phyloP scores from a whole-genome alignment of 2,113 vertebrate species.

The Gallinago jamesoni region DNA sequence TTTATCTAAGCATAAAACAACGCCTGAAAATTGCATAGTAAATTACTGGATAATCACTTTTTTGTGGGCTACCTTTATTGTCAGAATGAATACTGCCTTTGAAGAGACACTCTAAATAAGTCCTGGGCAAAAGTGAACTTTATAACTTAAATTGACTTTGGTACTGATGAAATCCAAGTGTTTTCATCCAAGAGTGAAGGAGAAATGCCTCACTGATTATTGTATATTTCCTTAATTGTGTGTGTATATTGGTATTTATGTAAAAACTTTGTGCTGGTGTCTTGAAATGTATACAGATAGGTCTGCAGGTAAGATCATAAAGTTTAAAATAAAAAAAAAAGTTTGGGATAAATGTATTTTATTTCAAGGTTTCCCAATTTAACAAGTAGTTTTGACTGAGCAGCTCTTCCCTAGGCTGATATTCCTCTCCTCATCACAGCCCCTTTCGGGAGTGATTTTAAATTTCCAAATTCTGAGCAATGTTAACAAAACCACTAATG shows the following conservation, averaged over 20 bases:
- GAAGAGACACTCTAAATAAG: slow-evolving; percentile 17
- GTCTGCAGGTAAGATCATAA: background rate
- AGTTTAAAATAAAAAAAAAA: background rate
- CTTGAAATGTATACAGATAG: background rate
- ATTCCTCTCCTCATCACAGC: background rate
- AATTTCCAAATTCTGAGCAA: background rate
- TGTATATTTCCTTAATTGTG: background rate
- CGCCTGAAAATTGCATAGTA: slow-evolving; percentile 68
- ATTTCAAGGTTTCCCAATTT: background rate
- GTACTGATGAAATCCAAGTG: background rate
- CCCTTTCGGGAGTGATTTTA: background rate
- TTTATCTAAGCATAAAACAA: slow-evolving; percentile 72
- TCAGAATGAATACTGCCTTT: slow-evolving; percentile 39
- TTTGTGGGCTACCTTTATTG: slow-evolving; percentile 60
- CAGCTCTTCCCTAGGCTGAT: background rate
- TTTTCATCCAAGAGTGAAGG: background rate
- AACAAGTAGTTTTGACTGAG: background rate
- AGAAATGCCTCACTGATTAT: background rate
- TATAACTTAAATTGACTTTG: background rate
- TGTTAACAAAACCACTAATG: background rate
- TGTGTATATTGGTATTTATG: background rate
- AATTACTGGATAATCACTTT: slow-evolving; percentile 70
- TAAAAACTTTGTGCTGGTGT: background rate
- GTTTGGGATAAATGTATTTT: background rate
- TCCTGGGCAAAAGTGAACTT: slow-evolving; percentile 36